Percentiles rank a stretch among this genome's conserved stretches.
Conservation (phyloP, 2,113 vertebrate genomes). For the Micronycteris hirsuta region DNA sequence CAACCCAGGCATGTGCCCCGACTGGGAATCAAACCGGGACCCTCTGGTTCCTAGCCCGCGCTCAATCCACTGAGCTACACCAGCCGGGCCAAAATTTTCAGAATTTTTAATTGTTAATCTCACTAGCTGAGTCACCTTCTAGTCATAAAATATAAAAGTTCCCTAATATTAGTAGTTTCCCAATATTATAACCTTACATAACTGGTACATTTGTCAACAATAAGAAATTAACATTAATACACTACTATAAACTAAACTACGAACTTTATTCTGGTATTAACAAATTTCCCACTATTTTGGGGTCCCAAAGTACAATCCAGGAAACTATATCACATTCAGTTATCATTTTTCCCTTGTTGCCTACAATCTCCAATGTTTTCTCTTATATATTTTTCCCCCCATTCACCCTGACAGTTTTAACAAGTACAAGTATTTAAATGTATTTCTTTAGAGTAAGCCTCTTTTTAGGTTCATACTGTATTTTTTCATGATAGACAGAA, state of each 20-base stretch:
- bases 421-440: background rate
- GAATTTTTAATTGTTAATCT: background rate
- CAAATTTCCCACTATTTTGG: background rate
- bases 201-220: background rate
- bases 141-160: background rate
- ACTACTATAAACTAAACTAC: background rate
- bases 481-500: background rate
- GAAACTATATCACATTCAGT: accelerated
- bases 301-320: background rate
- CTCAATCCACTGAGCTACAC: too few species aligned
- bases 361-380: background rate
- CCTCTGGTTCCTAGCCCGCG: too few species aligned
- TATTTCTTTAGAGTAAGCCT: background rate
- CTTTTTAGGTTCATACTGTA: background rate
- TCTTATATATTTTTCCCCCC: background rate
- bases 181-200: background rate
- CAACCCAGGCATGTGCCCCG: too few species aligned
- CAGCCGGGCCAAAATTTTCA: too few species aligned
- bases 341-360: background rate
- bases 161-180: background rate
- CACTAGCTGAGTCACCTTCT: background rate
- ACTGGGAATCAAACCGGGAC: too few species aligned
- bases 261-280: background rate
- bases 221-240: background rate
- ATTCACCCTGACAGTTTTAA: background rate